Evolutionary conservation across 2,113 vertebrate species (phyloP).

Genomic region (Orientallactaga bullata): DNA sequence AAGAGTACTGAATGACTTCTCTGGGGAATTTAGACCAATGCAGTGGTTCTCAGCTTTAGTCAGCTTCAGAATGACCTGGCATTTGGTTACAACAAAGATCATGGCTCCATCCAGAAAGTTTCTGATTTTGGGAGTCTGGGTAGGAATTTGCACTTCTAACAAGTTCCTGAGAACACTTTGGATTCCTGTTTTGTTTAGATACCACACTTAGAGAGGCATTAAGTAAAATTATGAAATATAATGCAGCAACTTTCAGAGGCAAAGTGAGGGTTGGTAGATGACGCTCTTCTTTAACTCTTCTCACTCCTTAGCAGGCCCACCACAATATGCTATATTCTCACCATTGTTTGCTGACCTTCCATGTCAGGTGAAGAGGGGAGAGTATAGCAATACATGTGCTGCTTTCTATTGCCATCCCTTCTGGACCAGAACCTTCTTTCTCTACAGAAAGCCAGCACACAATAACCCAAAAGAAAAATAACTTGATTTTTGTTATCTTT

Average conservation of each 20-base stretch:
- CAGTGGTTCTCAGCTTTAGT: neutral
- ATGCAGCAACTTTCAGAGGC: neutral
- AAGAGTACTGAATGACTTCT: neutral
- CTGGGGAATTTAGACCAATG: neutral
- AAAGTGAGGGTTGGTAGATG: neutral
- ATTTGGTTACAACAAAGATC: neutral
- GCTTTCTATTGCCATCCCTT: neutral
- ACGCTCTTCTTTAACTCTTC: neutral
- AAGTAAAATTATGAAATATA: slow-evolving; percentile 15
- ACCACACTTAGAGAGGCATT: neutral
- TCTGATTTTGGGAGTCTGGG: neutral
- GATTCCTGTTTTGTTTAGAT: neutral
- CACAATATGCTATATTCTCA: neutral
- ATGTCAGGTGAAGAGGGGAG: neutral
- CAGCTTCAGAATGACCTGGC: neutral
- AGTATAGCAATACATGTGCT: neutral
- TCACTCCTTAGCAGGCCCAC: neutral
- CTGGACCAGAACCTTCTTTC: neutral
- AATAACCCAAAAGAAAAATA: neutral
- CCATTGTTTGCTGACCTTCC: neutral
- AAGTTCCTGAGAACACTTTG: neutral
- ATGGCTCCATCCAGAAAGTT: neutral
- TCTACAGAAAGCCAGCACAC: neutral
- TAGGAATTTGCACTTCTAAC: neutral
- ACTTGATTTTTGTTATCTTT: neutral